phyloP scores from a whole-genome alignment of 2,113 vertebrate genomes.

The Otis tarda region DNA sequence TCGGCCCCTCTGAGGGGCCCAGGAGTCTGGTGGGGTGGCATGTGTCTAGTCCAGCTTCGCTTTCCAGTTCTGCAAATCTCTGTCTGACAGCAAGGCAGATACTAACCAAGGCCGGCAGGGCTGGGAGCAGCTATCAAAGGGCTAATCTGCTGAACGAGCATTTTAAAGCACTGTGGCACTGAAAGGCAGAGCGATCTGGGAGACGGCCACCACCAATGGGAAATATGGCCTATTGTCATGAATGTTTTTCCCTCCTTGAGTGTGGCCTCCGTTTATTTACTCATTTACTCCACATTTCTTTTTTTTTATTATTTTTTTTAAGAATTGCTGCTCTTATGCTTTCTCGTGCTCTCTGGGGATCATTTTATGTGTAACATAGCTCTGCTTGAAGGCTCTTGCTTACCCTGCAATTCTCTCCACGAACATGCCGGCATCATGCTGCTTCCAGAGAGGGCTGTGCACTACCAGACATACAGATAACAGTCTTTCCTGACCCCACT shows the following conservation, averaged over 20 bases:
- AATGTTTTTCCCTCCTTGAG: not conserved
- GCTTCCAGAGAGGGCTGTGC: not conserved
- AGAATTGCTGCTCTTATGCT: not conserved
- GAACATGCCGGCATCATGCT: not conserved
- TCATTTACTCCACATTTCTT: not conserved
- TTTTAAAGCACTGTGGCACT: not conserved
- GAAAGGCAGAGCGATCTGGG: not conserved
- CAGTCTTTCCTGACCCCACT: not conserved
- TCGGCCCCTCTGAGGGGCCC: not conserved
- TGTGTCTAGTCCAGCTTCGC: not conserved
- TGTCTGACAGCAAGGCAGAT: not conserved
- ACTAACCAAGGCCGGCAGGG: not conserved
- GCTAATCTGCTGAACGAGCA: not conserved
- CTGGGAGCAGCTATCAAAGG: not conserved
- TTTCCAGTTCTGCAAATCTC: not conserved
- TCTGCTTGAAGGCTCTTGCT: not conserved
- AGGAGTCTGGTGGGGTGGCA: not conserved
- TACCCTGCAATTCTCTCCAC: not conserved
- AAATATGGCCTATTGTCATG: not conserved
- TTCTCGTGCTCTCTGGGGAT: not conserved
- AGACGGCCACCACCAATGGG: fast-evolving
- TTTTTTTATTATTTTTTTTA: not conserved
- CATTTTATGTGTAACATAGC: not conserved
- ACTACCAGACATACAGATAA: not conserved
- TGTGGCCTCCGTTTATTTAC: not conserved